Evolutionary conservation across 2,888 invertebrate genomes (phyloP).

Genomic region (Trachelus tabidus): DNA sequence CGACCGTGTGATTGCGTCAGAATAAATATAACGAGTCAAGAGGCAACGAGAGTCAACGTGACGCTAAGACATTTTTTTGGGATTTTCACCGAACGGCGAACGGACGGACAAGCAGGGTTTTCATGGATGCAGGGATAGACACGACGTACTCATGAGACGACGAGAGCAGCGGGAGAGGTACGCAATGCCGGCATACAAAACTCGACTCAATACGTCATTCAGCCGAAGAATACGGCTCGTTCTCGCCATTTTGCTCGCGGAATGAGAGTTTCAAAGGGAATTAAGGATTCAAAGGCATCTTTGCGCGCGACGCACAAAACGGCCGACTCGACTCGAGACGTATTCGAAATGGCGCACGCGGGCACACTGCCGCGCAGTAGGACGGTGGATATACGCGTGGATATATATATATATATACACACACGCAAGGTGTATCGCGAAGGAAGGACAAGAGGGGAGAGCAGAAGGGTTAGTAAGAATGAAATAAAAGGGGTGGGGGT

Average conservation of each 20-base stretch:
- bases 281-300: conserved; percentile 67
- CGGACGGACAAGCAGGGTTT: neutral
- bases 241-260: conserved; percentile 63
- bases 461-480: neutral
- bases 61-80: neutral
- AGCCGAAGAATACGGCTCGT: conserved; percentile 64
- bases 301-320: conserved; percentile 62
- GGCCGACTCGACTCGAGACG: conserved; percentile 26
- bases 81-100: neutral
- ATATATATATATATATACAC: neutral
- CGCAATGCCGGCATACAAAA: conserved; percentile 59
- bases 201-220: conserved; percentile 66
- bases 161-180: conserved; percentile 54
- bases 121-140: neutral
- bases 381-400: neutral
- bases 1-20: conserved; percentile 17
- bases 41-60: neutral
- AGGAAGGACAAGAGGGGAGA: neutral
- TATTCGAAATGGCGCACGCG: conserved; percentile 7
- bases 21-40: conserved; percentile 13
- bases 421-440: neutral
- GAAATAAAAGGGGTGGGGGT: neutral
- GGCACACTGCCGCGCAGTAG: neutral
- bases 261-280: conserved; percentile 66
- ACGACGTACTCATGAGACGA: neutral